Evolutionary conservation across 2,797 vertebrate genomes (phyloP), one percentile per base, ranked within the genome.

Genomic region (Ficedula albicollis): DNA sequence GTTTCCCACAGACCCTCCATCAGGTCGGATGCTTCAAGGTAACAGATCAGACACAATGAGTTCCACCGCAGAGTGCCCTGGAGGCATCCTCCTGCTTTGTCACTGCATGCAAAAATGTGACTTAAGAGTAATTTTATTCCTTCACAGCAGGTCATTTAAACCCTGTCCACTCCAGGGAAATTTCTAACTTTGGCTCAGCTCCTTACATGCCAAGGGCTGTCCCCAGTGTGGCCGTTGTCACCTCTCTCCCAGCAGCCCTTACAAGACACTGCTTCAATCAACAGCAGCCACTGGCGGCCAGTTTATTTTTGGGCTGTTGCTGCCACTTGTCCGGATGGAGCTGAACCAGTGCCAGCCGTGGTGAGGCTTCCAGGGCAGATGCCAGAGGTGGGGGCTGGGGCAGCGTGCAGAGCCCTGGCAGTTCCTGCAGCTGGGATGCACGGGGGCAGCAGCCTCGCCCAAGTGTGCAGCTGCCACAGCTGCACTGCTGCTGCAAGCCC

Each of bases 21-120:
- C 88, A 84, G 77, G 76, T 77, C 8, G 5, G 34, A 60, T 46
- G 72, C 60, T 74, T 92, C 89, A 90, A 93, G 66, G 93, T 92
- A 90, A 78, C 5, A 2, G 52, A 81, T 81, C 60, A 72, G 73
- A 76, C 18, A 8, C 63, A 25, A 74, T 62, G 54, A 87, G 89
- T 93, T 91, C 54, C n/a, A 23, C 32, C 1, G 58, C 70, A 84
- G 67, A 76, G 60, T 82, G 90, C 87, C 91, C 84, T 32, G 36
- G 63, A 88, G 89, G 66, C 79, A 87, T 66, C 62, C n/a, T 87
- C 64, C 43, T 83, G 69, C 87, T 94, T 64, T 78, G 41, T 73
- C 68, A 69, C 58, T 52, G 70, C 4, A 1, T 14, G 69, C 19
- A 68, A 70, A 89, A 78, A 43, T 52, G 19, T 20, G 34, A 82